Evolutionary conservation across 2,113 vertebrate species (phyloP), one percentile per base, ranked within the genome.

Genomic region (Colistium nudipinnis): DNA sequence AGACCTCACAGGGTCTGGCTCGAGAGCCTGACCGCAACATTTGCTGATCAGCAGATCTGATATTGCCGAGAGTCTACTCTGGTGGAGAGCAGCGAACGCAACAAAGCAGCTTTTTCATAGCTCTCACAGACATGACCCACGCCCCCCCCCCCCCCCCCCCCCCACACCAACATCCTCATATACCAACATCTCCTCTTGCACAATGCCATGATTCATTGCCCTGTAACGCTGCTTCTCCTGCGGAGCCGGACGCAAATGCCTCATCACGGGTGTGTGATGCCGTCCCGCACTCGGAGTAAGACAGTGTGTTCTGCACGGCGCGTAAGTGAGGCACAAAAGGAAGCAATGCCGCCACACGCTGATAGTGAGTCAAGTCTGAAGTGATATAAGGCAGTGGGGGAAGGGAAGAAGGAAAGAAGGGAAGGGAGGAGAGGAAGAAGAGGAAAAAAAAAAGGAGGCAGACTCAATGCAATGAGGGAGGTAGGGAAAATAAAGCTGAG

Each of bases 321-420:
- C 27, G 13, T 48, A 47, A 10, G 48, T n/a, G 39, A 54, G 60
- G 45, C 51, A 55, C 53, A 43, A 72, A 60, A 47, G 53, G 62
- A 73, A 35, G 59, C 62, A 62, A 47, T 51, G 76, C 64, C 52
- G 55, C 62, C 57, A 56, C 74, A 83, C 68, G 68, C 59, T 75
- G 82, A 86, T 84, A 86, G 66, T 79, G 67, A 79, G 79, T 86
- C 78, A 70, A 83, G 74, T 62, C 74, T 80, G 44, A 83, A 85
- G 82, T 82, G 86, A 90, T 86, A 88, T 81, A 84, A 83, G 85
- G 74, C 74, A 56, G 81, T 88, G 88, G 86, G 88, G 51, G 90
- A 85, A 87, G 84, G 82, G 88, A 84, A 78, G 78, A 73, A 70
- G 64, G 73, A 83, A 74, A 78, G 54, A 70, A 87, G 43, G 90